phyloP scores from a whole-genome alignment of 2,888 invertebrate species.

The Magallana nippona region DNA sequence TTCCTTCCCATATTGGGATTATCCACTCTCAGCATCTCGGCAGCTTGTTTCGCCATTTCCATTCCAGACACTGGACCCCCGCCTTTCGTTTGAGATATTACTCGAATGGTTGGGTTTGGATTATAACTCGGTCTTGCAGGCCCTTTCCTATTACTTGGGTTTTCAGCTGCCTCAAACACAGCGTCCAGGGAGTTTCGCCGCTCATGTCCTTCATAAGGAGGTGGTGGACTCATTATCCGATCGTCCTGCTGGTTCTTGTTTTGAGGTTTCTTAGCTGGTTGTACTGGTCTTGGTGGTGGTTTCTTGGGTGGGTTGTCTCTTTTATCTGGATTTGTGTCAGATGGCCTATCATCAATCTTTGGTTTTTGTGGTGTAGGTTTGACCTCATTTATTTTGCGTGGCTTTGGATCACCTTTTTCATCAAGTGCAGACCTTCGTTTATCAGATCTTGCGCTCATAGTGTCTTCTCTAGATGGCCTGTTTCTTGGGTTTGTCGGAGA shows the following conservation, averaged over 20 bases:
- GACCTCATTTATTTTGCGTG: slow-evolving; percentile 27
- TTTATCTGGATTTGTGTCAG: neutral
- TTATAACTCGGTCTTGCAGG: slow-evolving; percentile 53
- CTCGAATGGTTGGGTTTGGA: slow-evolving; percentile 44
- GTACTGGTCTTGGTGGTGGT: slow-evolving; percentile 47
- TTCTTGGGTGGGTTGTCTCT: neutral
- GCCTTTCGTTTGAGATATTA: slow-evolving; percentile 39
- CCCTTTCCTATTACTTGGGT: slow-evolving; percentile 37
- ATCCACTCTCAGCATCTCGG: slow-evolving; percentile 60
- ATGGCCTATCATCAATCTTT: neutral
- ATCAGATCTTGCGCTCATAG: slow-evolving; percentile 26
- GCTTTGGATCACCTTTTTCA: neutral
- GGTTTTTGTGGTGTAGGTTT: slow-evolving; percentile 4
- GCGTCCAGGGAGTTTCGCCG: slow-evolving; percentile 56
- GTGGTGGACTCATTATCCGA: slow-evolving; percentile 54
- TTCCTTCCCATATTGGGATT: slow-evolving; percentile 54
- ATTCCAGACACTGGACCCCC: slow-evolving; percentile 38
- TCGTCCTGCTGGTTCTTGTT: slow-evolving; percentile 46
- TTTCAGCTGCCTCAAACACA: slow-evolving; percentile 54
- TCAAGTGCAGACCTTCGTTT: neutral
- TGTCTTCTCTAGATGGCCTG: slow-evolving; percentile 8
- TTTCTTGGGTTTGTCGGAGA: slow-evolving; percentile 9
- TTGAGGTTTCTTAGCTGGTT: slow-evolving; percentile 45
- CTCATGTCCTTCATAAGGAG: slow-evolving; percentile 59
- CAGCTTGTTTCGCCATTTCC: slow-evolving; percentile 63